Conservation (phyloP, 2,888 invertebrate genomes). For the Drosophila picticornis region DNA sequence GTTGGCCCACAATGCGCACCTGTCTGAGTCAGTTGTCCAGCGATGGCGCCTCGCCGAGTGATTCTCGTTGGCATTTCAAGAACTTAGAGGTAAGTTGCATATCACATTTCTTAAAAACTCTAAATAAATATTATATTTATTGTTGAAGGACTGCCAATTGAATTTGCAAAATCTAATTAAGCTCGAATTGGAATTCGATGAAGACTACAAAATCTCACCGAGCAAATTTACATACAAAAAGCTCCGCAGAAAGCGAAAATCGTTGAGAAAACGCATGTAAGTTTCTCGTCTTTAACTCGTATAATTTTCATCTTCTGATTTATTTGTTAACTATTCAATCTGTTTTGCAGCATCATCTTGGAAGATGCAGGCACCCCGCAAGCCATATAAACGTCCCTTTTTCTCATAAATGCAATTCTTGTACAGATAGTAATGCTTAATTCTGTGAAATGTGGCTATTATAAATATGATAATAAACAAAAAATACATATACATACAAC, state of each 20-base stretch:
- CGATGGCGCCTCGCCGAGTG: constrained; percentile 76
- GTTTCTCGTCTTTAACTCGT: constrained; percentile 39
- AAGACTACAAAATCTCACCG: constrained; percentile 85
- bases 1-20: constrained; percentile 84
- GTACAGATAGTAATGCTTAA: constrained; percentile 76
- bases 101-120: not conserved
- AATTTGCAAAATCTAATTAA: constrained; percentile 85
- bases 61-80: constrained; percentile 84
- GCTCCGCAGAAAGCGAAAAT: constrained; percentile 84
- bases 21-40: constrained; percentile 80
- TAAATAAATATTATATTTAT: not conserved
- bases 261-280: constrained; percentile 81
- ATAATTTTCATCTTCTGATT: constrained; percentile 17
- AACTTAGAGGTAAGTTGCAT: constrained; percentile 81
- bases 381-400: constrained; percentile 49
- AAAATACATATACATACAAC: constrained; percentile 33
- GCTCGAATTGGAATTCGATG: constrained; percentile 85
- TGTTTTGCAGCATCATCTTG: constrained; percentile 53
- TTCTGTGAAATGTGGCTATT: constrained; percentile 77
- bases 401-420: constrained; percentile 55
- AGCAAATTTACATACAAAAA: constrained; percentile 85
- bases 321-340: constrained; percentile 9
- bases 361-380: constrained; percentile 30
- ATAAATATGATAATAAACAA: constrained; percentile 68
- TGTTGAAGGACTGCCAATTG: constrained; percentile 84